phyloP scores from a whole-genome alignment of 2,888 invertebrate genomes.

The Volucella inanis region DNA sequence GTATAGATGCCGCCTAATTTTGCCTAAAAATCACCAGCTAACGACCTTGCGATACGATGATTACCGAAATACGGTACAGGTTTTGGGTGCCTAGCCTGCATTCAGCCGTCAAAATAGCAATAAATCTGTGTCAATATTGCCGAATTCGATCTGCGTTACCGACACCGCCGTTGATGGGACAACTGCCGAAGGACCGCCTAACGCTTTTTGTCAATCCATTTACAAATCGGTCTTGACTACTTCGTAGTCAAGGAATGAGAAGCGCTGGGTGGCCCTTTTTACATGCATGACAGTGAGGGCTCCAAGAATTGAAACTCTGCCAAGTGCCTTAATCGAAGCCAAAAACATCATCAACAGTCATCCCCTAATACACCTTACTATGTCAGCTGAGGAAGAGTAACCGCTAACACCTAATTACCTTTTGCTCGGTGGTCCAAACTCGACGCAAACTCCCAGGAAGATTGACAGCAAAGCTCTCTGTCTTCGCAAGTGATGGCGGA shows the following conservation, averaged over 20 bases:
- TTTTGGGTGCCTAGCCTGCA: constrained; percentile 43
- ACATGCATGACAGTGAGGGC: too few relatives aligned
- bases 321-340: too few relatives aligned
- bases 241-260: constrained; percentile 61
- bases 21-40: constrained; percentile 23
- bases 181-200: constrained; percentile 16
- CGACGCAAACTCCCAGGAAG: constrained; percentile 1
- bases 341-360: too few relatives aligned
- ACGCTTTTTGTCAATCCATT: constrained; percentile 48
- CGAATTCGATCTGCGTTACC: constrained; percentile 11
- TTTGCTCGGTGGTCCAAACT: not conserved
- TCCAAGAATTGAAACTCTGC: too few relatives aligned
- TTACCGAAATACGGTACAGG: constrained; percentile 54
- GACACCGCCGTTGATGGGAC: constrained; percentile 64
- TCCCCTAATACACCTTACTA: too few relatives aligned
- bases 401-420: too few relatives aligned
- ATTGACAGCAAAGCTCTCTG: not conserved
- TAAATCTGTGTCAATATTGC: not conserved
- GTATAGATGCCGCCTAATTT: too few relatives aligned
- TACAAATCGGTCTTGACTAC: constrained; percentile 47
- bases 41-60: constrained; percentile 8
- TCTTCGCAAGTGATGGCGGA: too few relatives aligned
- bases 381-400: too few relatives aligned
- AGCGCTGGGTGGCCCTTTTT: constrained; percentile 55
- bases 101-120: not conserved